Conservation (phyloP, 92 coral and sea anemone genomes). For the Micromussa lordhowensis region DNA sequence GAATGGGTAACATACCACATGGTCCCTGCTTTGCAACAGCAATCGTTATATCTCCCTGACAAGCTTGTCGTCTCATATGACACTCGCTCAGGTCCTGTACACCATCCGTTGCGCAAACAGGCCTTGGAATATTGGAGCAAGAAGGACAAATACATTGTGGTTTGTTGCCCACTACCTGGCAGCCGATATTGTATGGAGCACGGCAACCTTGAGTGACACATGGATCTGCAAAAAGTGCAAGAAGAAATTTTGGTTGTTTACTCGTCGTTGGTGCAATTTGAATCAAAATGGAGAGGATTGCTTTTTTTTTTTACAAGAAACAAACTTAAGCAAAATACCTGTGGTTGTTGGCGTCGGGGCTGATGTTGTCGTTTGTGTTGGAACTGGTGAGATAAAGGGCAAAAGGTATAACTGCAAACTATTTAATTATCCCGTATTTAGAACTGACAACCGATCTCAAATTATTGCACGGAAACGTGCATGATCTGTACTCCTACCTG, state of each 20-base stretch:
- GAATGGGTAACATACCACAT: constrained; percentile 52
- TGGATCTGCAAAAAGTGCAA: constrained; percentile 49
- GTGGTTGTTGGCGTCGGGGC: not conserved
- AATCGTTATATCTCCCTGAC: constrained; percentile 28
- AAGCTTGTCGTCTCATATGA: constrained; percentile 47
- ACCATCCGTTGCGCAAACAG: constrained; percentile 70
- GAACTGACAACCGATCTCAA: no score
- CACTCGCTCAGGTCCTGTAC: constrained; percentile 56
- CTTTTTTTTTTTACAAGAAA: no score
- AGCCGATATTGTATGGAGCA: constrained; percentile 57
- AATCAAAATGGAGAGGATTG: not conserved
- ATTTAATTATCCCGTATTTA: no score
- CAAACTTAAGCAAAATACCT: no score
- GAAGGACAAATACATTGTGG: constrained; percentile 60
- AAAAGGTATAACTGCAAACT: not conserved
- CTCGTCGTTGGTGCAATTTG: not conserved
- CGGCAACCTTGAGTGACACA: constrained; percentile 57
- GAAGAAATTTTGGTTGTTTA: not conserved
- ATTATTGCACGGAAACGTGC: not conserved
- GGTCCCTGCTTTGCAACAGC: constrained; percentile 31
- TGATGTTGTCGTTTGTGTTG: not conserved
- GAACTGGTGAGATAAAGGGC: not conserved
- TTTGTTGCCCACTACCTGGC: constrained; percentile 37
- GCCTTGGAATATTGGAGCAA: constrained; percentile 37
- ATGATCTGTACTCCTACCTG: not conserved